Conservation (phyloP, 2,113 vertebrate species). For the Oryzias javanicus region DNA sequence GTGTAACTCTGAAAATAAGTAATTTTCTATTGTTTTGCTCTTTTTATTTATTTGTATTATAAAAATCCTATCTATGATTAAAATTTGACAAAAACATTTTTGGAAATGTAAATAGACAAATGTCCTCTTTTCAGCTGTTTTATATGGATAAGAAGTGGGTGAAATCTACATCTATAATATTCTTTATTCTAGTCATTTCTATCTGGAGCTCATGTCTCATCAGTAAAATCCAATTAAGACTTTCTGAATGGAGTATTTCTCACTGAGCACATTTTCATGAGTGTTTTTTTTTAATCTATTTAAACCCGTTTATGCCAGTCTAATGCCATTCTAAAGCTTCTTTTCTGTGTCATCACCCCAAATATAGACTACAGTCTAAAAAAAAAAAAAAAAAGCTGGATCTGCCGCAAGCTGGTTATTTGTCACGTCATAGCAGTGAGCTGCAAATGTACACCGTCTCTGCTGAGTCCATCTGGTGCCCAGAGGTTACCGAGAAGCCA, state of each 20-base stretch:
- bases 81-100: neutral
- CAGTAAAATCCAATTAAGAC: slow-evolving; percentile 41
- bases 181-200: slow-evolving; percentile 23
- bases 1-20: no score
- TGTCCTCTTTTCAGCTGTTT: slow-evolving; percentile 8
- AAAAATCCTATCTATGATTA: no score
- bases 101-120: neutral
- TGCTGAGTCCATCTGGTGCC: slow-evolving; percentile 9
- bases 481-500: slow-evolving; percentile 19
- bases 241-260: slow-evolving; percentile 9
- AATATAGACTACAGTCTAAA: slow-evolving; percentile 41
- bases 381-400: slow-evolving; percentile 34
- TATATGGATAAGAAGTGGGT: slow-evolving; percentile 14
- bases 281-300: slow-evolving; percentile 7
- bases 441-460: slow-evolving; percentile 21
- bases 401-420: slow-evolving; percentile 52
- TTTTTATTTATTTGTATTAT: no score
- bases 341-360: slow-evolving; percentile 51
- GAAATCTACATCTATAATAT: neutral
- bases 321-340: slow-evolving; percentile 34
- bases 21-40: no score
- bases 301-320: slow-evolving; percentile 30
- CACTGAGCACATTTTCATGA: neutral
- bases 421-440: slow-evolving; percentile 21
- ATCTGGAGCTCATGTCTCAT: slow-evolving; percentile 3